phyloP scores from a whole-genome alignment of 2,797 vertebrate genomes.

The Sebastes nivosus region DNA sequence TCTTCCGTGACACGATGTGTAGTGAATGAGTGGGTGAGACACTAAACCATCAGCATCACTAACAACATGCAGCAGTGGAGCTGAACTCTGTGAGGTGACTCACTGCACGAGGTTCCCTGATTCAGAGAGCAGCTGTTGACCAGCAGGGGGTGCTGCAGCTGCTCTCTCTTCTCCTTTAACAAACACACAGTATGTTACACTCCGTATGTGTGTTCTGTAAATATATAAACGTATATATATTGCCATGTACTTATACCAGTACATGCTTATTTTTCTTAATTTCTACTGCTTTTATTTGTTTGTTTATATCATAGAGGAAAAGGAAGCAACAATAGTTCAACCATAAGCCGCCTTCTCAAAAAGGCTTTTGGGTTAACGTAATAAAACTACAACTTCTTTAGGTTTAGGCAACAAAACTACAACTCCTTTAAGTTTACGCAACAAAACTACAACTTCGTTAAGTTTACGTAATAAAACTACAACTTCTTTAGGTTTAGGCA shows the following conservation, averaged over 20 bases:
- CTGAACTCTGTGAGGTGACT: background rate
- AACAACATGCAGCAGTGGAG: background rate
- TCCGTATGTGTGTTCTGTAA: background rate
- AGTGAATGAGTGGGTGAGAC: background rate
- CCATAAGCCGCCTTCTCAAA: too few relatives aligned
- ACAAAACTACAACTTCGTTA: too few relatives aligned
- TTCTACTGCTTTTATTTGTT: too few relatives aligned
- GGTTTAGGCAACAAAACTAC: too few relatives aligned
- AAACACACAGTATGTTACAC: background rate
- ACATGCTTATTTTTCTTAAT: background rate
- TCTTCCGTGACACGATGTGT: background rate
- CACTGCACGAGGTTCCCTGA: background rate
- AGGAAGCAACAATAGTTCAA: too few relatives aligned
- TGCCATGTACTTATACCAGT: background rate
- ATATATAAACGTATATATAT: background rate
- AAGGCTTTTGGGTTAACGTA: too few relatives aligned
- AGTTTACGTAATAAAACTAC: too few relatives aligned
- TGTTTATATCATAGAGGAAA: too few relatives aligned
- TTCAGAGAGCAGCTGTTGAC: background rate
- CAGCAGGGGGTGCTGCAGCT: background rate
- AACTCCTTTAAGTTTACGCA: too few relatives aligned
- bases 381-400: too few relatives aligned
- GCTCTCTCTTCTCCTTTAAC: background rate
- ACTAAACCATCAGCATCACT: background rate
- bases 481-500: too few relatives aligned